phyloP scores from a whole-genome alignment of 2,113 vertebrate species.

The Saguinus imperator region DNA sequence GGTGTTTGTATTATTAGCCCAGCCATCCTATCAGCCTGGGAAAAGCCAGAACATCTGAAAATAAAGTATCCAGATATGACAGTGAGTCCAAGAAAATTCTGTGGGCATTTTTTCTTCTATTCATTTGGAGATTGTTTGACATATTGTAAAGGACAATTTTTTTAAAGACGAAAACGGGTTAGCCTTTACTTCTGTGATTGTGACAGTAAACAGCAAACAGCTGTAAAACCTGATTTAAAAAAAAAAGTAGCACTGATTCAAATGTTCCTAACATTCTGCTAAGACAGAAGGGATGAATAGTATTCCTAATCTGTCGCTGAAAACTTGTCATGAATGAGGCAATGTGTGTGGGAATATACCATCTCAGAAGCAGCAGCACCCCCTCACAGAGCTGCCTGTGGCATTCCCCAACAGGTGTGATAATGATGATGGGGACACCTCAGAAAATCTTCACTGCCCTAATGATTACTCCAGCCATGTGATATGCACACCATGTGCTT shows the following conservation, averaged over 20 bases:
- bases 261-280: slow-evolving; percentile 9
- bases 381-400: neutral
- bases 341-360: neutral
- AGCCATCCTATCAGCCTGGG: neutral
- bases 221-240: neutral
- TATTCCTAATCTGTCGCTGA: neutral
- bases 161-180: neutral
- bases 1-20: neutral
- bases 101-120: neutral
- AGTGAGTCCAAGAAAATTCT: neutral
- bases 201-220: neutral
- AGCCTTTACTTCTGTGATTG: neutral
- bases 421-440: neutral
- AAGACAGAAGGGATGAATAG: neutral
- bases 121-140: neutral
- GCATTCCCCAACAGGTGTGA: neutral
- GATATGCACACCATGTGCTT: neutral
- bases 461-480: neutral
- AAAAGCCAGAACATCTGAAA: neutral
- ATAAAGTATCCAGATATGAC: neutral
- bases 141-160: neutral
- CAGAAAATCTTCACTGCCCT: neutral
- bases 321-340: neutral
- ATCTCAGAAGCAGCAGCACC: neutral
- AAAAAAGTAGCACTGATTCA: neutral